These are phyloP conservation scores for Crocidura indochinensis DNA, from an alignment of 2,797 vertebrate species.

Conservation along the genomic window DNA sequence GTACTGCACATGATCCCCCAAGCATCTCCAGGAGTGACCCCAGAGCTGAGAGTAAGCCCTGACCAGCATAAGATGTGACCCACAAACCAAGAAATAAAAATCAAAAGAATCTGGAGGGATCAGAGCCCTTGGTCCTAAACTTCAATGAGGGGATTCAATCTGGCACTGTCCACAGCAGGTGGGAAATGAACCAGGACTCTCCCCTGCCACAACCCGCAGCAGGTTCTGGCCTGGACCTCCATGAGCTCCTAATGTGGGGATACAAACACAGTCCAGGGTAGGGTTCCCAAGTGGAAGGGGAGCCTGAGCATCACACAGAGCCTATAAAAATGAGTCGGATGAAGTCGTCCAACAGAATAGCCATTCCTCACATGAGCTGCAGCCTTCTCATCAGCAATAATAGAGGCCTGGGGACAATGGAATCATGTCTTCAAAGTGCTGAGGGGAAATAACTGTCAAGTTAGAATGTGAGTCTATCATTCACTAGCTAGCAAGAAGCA, in stretches of 20 bases:
- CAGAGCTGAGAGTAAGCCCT: no score
- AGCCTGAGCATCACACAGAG: not conserved
- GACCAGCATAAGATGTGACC: no score
- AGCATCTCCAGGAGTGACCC: no score
- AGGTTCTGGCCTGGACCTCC: not conserved
- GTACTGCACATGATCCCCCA: no score
- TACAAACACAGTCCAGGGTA: not conserved
- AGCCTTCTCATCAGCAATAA: constrained; percentile 54
- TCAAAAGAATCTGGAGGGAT: not conserved
- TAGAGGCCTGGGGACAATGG: constrained; percentile 30
- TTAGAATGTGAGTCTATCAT: not conserved
- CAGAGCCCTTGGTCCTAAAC: not conserved
- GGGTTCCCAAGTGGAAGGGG: constrained; percentile 18
- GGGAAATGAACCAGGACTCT: not conserved
- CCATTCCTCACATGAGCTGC: not conserved
- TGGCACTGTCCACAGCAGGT: not conserved
- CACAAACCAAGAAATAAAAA: no score
- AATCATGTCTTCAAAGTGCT: constrained; percentile 25
- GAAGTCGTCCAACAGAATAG: not conserved
- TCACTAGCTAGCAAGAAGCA: constrained; percentile 48
- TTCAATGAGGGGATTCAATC: not conserved
- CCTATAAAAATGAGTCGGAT: not conserved
- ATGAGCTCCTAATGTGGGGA: not conserved
- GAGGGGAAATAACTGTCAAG: constrained; percentile 67
- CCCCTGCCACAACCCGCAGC: not conserved